Percentiles rank a stretch among this genome's conserved stretches.
These are phyloP conservation scores for Brachypterus glaber DNA, from an alignment of 2,888 invertebrate genomes.

Conservation along the genomic window DNA sequence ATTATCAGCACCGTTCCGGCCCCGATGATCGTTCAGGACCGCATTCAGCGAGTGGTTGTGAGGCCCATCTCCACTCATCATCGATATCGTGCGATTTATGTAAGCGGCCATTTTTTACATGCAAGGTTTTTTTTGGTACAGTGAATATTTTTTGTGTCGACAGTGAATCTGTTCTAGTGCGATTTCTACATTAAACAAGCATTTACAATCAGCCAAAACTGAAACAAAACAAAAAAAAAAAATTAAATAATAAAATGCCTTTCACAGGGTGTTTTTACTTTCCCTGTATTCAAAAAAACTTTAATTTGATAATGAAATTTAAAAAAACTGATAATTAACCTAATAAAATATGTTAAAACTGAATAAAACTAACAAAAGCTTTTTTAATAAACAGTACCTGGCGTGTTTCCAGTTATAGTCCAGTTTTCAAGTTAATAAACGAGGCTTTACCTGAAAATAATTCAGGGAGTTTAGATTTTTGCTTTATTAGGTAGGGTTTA, in stretches of 20 bases:
- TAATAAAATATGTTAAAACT: too few species aligned
- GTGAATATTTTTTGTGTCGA: background rate
- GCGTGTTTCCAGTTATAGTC: too few species aligned
- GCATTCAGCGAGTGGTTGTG: slow-evolving; percentile 47
- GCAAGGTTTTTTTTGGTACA: background rate
- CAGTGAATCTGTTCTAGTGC: background rate
- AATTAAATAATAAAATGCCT: slow-evolving; percentile 6
- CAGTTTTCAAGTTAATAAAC: too few species aligned
- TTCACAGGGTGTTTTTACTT: background rate
- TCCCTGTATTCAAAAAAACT: too few species aligned
- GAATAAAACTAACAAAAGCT: too few species aligned
- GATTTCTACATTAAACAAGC: slow-evolving; percentile 1
- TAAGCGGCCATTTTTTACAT: slow-evolving; percentile 77
- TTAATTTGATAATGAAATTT: too few species aligned
- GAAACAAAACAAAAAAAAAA: slow-evolving; percentile 16
- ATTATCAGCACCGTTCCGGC: slow-evolving; percentile 56
- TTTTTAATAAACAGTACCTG: too few species aligned
- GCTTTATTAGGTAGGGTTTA: too few species aligned
- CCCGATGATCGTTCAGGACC: slow-evolving; percentile 43
- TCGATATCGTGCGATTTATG: slow-evolving; percentile 80
- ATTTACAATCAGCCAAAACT: slow-evolving; percentile 3
- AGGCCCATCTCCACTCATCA: slow-evolving; percentile 75
- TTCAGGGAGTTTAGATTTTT: too few species aligned
- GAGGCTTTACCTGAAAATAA: too few species aligned
- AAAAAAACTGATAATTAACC: too few species aligned